A percentile compares a stretch with the other conserved stretches of the same genome.
Conservation (phyloP, 1,140 invertebrate species). For the Proales similis region DNA sequence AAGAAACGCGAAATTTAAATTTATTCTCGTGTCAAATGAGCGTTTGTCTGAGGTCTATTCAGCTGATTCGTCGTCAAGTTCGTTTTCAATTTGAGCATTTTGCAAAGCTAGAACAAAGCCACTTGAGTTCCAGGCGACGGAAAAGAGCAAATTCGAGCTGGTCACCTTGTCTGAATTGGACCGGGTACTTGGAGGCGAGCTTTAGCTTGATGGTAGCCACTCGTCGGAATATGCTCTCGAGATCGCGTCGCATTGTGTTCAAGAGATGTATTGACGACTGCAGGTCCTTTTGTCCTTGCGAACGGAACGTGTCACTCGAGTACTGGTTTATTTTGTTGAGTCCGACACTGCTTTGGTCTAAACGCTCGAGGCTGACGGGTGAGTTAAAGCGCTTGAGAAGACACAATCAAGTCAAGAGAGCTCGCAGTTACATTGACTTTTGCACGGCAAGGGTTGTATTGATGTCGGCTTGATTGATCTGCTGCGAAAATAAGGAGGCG, state of each 20-base stretch:
- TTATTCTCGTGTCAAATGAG: neutral
- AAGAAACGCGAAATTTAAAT: neutral
- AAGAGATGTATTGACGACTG: conserved; percentile 26
- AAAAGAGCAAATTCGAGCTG: too few species aligned
- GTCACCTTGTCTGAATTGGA: too few species aligned
- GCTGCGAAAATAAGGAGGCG: too few species aligned
- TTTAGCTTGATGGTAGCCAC: conserved; percentile 21
- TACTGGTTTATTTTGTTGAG: neutral
- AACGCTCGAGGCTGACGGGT: conserved; percentile 6
- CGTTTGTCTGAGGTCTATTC: neutral
- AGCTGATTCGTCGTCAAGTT: neutral
- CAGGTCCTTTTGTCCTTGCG: conserved; percentile 13
- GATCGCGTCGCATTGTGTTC: conserved; percentile 12
- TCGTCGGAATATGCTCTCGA: conserved; percentile 16
- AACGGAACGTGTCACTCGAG: neutral
- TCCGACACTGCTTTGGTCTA: conserved; percentile 6
- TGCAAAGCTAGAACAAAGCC: neutral
- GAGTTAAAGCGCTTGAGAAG: too few species aligned
- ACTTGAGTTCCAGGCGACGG: too few species aligned
- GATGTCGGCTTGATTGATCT: too few species aligned
- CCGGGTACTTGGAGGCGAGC: conserved; percentile 30
- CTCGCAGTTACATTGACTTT: too few species aligned
- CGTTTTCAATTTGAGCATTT: neutral
- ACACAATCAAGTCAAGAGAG: too few species aligned
- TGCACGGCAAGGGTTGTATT: too few species aligned